Percentiles rank a stretch among this genome's conserved stretches.
These are phyloP conservation scores for Columbina picui DNA, from an alignment of 2,113 vertebrate species.

Conservation along the genomic window DNA sequence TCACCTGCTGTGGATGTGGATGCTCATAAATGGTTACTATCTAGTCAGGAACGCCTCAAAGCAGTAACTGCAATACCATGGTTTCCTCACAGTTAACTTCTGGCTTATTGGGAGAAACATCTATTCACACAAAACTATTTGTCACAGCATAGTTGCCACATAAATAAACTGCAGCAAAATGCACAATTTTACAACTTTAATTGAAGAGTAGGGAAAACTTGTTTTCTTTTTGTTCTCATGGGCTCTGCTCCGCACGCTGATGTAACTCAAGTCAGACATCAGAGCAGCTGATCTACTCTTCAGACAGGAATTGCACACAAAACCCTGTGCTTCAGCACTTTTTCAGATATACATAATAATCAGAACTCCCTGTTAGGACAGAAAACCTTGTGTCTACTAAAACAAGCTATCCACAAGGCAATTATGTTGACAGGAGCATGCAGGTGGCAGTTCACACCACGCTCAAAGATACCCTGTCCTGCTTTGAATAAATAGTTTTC, in stretches of 20 bases:
- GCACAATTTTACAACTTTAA: neutral
- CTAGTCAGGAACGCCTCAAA: neutral
- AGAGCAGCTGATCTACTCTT: neutral
- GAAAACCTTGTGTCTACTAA: neutral
- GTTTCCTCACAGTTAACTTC: neutral
- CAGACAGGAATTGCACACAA: neutral
- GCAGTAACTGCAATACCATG: neutral
- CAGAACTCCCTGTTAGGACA: neutral
- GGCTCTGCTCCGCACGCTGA: neutral
- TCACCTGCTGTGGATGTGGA: neutral
- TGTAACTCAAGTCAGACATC: neutral
- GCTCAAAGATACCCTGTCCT: neutral
- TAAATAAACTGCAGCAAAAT: neutral
- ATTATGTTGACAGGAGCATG: neutral
- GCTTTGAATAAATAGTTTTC: neutral
- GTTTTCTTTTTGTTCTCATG: neutral
- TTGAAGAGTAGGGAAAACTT: neutral
- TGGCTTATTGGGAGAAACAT: neutral
- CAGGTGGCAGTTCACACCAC: neutral
- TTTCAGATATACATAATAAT: neutral
- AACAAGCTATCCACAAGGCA: neutral
- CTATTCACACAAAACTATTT: neutral
- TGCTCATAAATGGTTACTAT: neutral
- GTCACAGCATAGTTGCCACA: neutral
- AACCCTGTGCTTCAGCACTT: neutral